These are phyloP conservation scores for Ophion slaviceki DNA, from an alignment of 2,888 invertebrate genomes.

Conservation along the genomic window DNA sequence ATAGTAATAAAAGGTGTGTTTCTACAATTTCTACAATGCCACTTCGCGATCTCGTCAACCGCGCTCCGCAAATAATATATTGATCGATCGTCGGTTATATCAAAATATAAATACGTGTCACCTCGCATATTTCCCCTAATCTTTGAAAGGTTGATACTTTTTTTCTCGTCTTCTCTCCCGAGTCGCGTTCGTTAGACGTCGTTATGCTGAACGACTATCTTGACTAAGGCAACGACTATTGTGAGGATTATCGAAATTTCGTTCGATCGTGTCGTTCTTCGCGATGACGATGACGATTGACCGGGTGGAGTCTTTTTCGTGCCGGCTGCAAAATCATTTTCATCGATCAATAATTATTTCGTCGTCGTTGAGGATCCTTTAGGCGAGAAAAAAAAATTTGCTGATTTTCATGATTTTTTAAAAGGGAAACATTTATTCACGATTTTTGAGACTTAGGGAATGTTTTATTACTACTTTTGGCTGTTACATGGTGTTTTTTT, in stretches of 20 bases:
- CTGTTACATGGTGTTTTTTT: no score
- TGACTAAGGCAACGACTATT: slow-evolving; percentile 45
- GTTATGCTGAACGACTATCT: slow-evolving; percentile 39
- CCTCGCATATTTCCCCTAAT: background rate
- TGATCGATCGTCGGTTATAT: slow-evolving; percentile 50
- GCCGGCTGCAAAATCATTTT: slow-evolving; percentile 46
- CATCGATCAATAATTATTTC: slow-evolving; percentile 1
- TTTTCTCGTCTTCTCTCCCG: slow-evolving; percentile 31
- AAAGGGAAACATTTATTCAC: no score
- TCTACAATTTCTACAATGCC: slow-evolving; percentile 67
- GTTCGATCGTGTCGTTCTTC: slow-evolving; percentile 37
- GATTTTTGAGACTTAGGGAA: no score
- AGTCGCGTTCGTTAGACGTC: slow-evolving; percentile 42
- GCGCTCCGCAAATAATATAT: slow-evolving; percentile 42
- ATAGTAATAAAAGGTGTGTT: slow-evolving; percentile 51
- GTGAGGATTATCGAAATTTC: slow-evolving; percentile 54
- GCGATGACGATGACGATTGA: slow-evolving; percentile 56
- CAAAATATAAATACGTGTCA: slow-evolving; percentile 65
- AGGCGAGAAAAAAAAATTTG: no score
- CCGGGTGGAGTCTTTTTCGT: slow-evolving; percentile 66
- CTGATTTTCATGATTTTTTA: no score
- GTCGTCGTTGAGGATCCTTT: background rate
- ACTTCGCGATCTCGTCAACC: slow-evolving; percentile 44
- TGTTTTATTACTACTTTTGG: no score
- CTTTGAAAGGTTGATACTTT: slow-evolving; percentile 4